Conservation (phyloP, 2,888 invertebrate genomes). For the Tenthredo notha region DNA sequence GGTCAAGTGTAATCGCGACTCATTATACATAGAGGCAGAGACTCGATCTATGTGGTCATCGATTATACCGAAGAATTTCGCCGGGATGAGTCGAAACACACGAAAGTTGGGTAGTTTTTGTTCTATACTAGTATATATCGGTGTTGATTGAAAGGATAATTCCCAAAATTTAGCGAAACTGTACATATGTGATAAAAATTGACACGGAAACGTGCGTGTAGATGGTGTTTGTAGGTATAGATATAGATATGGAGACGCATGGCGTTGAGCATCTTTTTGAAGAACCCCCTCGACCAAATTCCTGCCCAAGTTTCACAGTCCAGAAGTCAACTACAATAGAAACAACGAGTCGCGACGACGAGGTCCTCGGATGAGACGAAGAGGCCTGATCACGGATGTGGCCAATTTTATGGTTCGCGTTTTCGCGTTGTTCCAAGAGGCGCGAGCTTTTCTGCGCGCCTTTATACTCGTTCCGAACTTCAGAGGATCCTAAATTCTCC, state of each 20-base stretch:
- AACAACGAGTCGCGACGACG: constrained; percentile 57
- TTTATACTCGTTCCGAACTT: neutral
- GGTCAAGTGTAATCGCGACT: constrained; percentile 28
- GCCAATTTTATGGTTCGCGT: constrained; percentile 72
- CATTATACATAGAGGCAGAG: neutral
- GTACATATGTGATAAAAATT: neutral
- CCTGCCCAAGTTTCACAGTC: constrained; percentile 73
- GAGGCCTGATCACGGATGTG: constrained; percentile 70
- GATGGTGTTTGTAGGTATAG: neutral
- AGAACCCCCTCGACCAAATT: constrained; percentile 68
- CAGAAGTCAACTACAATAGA: constrained; percentile 70
- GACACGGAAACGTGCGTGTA: neutral
- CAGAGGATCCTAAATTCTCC: constrained; percentile 7
- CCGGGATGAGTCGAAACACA: too few species aligned
- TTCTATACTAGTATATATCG: neutral
- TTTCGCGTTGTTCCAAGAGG: constrained; percentile 36
- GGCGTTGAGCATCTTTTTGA: constrained; percentile 34
- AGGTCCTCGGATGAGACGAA: constrained; percentile 54
- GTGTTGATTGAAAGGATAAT: neutral
- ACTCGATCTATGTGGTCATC: neutral
- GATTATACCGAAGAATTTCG: neutral
- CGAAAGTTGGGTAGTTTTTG: too few species aligned
- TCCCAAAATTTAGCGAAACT: neutral
- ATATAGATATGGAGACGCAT: neutral
- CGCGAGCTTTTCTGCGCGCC: neutral